Evolutionary conservation across 2,797 vertebrate genomes (phyloP).

Genomic region (Eulemur rubriventer): DNA sequence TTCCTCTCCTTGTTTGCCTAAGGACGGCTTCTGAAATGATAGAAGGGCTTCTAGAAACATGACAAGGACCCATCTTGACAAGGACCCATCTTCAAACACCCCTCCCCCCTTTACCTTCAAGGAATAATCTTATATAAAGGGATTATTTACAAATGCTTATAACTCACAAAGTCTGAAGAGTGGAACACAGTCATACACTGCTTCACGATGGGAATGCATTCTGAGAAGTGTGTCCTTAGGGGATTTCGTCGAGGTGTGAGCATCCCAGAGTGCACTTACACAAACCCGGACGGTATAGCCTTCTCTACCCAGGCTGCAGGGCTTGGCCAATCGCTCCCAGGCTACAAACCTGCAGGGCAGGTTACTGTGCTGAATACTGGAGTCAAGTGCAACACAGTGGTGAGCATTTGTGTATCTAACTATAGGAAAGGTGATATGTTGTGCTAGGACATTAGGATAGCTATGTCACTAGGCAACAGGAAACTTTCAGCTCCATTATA

Average conservation of each 20-base stretch:
- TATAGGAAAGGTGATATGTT: neutral
- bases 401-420: neutral
- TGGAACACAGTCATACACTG: no score
- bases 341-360: neutral
- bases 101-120: neutral
- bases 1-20: neutral
- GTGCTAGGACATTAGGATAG: neutral
- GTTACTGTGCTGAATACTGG: neutral
- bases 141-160: neutral
- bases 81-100: neutral
- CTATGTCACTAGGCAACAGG: neutral
- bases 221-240: neutral
- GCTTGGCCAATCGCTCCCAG: neutral
- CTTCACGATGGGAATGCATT: neutral
- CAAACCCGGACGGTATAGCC: neutral
- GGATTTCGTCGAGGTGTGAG: neutral
- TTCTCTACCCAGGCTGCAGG: neutral
- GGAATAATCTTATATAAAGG: neutral
- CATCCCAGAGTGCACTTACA: neutral
- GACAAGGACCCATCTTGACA: neutral
- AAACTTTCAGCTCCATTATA: neutral
- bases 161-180: neutral
- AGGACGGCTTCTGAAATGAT: neutral
- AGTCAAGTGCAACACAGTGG: neutral
- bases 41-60: neutral